Percentiles rank a stretch among this genome's conserved stretches.
phyloP scores from a whole-genome alignment of 1,140 invertebrate genomes.

The Delia radicum region DNA sequence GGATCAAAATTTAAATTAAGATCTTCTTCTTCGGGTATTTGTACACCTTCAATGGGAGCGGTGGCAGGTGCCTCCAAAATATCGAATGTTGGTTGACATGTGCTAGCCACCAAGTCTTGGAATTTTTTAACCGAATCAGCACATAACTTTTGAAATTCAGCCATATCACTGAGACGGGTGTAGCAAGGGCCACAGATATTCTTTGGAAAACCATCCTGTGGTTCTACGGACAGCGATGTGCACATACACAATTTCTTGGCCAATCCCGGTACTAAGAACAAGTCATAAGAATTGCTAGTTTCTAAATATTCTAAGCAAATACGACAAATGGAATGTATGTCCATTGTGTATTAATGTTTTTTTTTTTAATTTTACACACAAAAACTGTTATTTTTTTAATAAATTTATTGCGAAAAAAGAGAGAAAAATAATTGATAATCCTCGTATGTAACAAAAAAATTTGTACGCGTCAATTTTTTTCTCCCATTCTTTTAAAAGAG shows the following conservation, averaged over 20 bases:
- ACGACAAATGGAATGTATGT: conserved; percentile 50
- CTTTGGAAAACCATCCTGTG: conserved; percentile 48
- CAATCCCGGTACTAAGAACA: conserved; percentile 49
- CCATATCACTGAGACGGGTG: conserved; percentile 45
- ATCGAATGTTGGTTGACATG: conserved; percentile 24
- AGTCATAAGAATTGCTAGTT: conserved; percentile 45
- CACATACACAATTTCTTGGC: conserved; percentile 50
- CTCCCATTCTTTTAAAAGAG: background rate
- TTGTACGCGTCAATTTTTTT: conserved; percentile 6
- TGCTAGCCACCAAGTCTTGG: conserved; percentile 46
- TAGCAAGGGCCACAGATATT: conserved; percentile 50
- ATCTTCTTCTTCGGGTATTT: conserved; percentile 43
- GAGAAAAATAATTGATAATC: background rate
- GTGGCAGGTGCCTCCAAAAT: background rate
- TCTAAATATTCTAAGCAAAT: conserved; percentile 49
- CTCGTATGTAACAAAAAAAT: conserved; percentile 7
- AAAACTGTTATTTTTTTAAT: background rate
- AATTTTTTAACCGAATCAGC: conserved; percentile 51
- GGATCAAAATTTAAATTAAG: conserved; percentile 50
- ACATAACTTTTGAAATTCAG: conserved; percentile 48
- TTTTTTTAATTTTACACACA: conserved; percentile 22
- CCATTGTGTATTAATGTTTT: conserved; percentile 31
- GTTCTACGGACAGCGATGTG: conserved; percentile 49
- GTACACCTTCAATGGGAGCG: conserved; percentile 28
- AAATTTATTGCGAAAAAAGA: background rate